Evolutionary conservation across 1,140 invertebrate species (phyloP), one percentile per base, ranked within the genome.

Genomic region (Heliconius eleuchia): DNA sequence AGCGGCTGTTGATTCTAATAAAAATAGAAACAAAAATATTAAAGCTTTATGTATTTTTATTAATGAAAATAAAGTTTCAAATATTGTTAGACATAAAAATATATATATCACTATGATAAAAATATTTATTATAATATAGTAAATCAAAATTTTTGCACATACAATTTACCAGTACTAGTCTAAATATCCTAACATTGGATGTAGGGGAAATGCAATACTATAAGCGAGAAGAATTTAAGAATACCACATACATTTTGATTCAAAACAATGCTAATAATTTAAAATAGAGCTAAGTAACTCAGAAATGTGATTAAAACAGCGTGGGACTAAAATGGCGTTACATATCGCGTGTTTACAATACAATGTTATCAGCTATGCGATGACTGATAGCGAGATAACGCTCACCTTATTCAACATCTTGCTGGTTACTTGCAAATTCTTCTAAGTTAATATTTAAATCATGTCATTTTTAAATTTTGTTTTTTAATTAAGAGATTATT

Each of bases 1-100:
- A 95, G 92, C 87, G 94, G 91, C 86, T 94, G 91, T 75, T 95
- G 94, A 76, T 91, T 94, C 60, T 66, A 27, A 23, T 27, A 6
- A 13, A 30, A 13, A 66, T 13, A 5, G 9, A 16, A 30, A 30
- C 0, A 11, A 30, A 66, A 30, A 30, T 66, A 16, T 30, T 52
- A 52, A 19, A 52, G 50, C 2, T 60, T 27, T 60, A 1, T 60
- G 7, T 60, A 23, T 23, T 3, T 13, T n/a, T 11, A 46, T 16
- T 46, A 1, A 46, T 46, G 13, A 46, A 46, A 46, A 8, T 46
- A 46, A 13, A 13, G 6, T 37, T 7, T 37, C 34, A 0, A 37
- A 37, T 55, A 19, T n/a, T 3, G 52, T 55, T 18, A 55, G n/a
- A 55, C 3, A 55, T n/a, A 55, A 55, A 55, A 18, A 55, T 3